A percentile compares a stretch with the other conserved stretches of the same genome.
phyloP scores from a whole-genome alignment of 30 jellyfish, hydroid and myxozoan genomes.

The Chironex yamaguchii region DNA sequence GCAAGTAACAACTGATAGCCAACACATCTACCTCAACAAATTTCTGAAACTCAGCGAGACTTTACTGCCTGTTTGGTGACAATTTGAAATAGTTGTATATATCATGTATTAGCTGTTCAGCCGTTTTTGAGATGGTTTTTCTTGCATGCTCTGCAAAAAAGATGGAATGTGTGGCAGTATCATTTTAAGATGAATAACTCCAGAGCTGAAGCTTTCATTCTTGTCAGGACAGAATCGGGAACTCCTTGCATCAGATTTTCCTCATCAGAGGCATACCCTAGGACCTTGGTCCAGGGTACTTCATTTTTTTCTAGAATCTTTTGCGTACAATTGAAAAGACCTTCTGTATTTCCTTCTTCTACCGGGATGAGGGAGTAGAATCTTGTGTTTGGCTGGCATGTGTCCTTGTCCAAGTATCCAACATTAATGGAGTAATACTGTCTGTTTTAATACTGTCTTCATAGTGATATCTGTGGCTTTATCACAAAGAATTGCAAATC shows the following conservation, averaged over 20 bases:
- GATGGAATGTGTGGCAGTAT: neutral
- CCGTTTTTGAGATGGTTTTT: constrained; percentile 9
- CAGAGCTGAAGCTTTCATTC: constrained; percentile 40
- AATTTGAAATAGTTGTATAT: constrained; percentile 13
- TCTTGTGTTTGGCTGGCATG: neutral
- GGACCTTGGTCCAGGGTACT: constrained; percentile 12
- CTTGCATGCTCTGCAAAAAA: constrained; percentile 37
- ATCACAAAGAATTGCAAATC: constrained; percentile 51
- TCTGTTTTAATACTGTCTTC: constrained; percentile 7
- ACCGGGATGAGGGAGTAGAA: constrained; percentile 41
- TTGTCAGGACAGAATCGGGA: constrained; percentile 24
- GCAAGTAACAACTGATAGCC: neutral
- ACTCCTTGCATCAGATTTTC: constrained; percentile 53
- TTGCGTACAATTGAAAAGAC: neutral
- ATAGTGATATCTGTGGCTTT: constrained; percentile 48
- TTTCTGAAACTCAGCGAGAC: neutral
- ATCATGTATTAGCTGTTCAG: constrained; percentile 37
- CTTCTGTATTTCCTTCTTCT: constrained; percentile 38
- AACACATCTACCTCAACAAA: neutral
- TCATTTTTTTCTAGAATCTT: constrained; percentile 6
- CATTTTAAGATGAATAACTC: constrained; percentile 16
- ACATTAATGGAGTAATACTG: constrained; percentile 20
- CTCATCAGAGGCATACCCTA: constrained; percentile 66
- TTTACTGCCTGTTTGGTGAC: constrained; percentile 51
- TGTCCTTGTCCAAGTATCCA: neutral